Evolutionary conservation across 2,113 vertebrate genomes (phyloP).

Genomic region (Cisticola juncidis): DNA sequence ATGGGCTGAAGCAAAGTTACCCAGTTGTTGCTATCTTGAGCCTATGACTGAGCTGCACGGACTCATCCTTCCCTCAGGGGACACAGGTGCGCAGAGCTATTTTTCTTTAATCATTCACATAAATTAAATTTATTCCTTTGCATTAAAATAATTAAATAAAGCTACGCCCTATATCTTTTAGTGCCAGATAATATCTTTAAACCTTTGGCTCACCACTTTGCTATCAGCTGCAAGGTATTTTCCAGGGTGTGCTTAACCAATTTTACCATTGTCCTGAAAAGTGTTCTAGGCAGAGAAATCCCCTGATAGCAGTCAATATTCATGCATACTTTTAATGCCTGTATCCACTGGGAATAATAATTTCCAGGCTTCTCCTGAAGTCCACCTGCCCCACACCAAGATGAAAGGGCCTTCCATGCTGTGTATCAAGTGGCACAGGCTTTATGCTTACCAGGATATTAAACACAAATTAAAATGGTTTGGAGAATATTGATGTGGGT

Average conservation of each 20-base stretch:
- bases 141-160: constrained; percentile 79
- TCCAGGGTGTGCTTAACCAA: constrained; percentile 71
- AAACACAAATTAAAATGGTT: constrained; percentile 32
- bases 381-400: constrained; percentile 50
- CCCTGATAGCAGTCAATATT: constrained; percentile 58
- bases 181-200: constrained; percentile 76
- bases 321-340: constrained; percentile 36
- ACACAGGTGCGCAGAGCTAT: constrained; percentile 75
- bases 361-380: constrained; percentile 33
- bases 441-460: constrained; percentile 1
- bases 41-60: constrained; percentile 58
- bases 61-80: constrained; percentile 72
- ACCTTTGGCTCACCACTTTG: constrained; percentile 74
- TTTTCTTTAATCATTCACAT: constrained; percentile 80
- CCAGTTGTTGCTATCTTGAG: constrained; percentile 57
- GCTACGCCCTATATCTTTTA: constrained; percentile 69
- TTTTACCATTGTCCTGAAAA: constrained; percentile 61
- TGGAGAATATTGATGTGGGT: constrained; percentile 26
- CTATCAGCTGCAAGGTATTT: constrained; percentile 76
- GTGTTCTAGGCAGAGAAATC: constrained; percentile 63
- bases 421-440: neutral
- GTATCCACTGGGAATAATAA: constrained; percentile 13
- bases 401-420: constrained; percentile 48
- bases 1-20: constrained; percentile 46
- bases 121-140: constrained; percentile 78